Conservation (phyloP, 1,140 invertebrate genomes). For the Conus betulinus region DNA sequence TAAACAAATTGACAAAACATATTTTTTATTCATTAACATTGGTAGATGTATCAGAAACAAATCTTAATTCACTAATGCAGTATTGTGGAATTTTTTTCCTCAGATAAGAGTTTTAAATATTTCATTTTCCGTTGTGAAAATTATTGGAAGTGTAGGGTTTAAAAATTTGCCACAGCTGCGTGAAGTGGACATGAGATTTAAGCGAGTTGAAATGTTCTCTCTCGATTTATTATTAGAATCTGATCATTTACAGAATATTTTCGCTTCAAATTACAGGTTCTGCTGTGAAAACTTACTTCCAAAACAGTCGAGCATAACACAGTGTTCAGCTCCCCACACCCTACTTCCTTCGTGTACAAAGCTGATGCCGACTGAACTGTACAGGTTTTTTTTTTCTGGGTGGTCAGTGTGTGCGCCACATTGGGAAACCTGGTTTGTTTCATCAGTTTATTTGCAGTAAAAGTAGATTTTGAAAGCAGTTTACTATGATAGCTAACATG, state of each 20-base stretch:
- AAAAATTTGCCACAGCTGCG: background rate
- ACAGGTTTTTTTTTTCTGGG: background rate
- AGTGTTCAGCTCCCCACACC: background rate
- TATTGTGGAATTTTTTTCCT: conserved; percentile 10
- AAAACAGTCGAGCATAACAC: background rate
- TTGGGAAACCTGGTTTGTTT: background rate
- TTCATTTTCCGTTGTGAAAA: background rate
- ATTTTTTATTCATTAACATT: background rate
- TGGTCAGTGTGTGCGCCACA: background rate
- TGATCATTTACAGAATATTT: background rate
- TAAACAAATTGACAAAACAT: background rate
- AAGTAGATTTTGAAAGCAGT: background rate
- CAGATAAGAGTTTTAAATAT: background rate
- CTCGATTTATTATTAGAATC: conserved; percentile 31
- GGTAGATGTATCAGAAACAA: background rate
- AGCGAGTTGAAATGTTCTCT: background rate
- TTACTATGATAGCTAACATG: background rate
- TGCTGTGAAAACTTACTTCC: background rate
- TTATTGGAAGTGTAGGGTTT: background rate
- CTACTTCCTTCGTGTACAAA: background rate
- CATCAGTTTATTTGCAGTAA: background rate
- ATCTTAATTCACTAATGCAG: background rate
- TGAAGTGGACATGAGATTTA: background rate
- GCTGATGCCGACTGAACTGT: background rate
- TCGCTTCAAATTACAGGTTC: background rate